Base-by-base conservation (phyloP, 2,888 invertebrate species). In the Drosophila anceps region DNA sequence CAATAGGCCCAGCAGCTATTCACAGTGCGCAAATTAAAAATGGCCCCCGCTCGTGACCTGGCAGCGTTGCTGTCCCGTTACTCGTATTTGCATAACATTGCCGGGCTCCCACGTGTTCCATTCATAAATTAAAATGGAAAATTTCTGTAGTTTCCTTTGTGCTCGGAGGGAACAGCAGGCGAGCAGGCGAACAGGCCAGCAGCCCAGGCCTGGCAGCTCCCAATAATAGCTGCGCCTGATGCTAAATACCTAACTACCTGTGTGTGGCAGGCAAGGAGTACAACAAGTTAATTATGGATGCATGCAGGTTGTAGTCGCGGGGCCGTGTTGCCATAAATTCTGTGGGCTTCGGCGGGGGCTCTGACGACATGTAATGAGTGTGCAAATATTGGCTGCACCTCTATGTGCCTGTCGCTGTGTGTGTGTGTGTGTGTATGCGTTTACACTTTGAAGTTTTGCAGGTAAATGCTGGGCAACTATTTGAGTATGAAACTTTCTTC, bases 231-330 rank as follows among this genome's bases (percentile, higher is more conserved):
- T 67, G 61, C 46, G 54, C 77, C 77, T 53, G 77, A 64, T 77
- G 77, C 73, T 78, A 80, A 78, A 78, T 67, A 72, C 81, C 72
- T 55, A 57, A 41, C 37, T 44, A 54, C 51, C 10, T 62, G 62
- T 53, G 54, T 60, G 35, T 20, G 66, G 65, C 84, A 73, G 66
- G 66, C 60, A 43, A 65, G 54, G 50, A 69, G 82, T 64, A 85
- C 88, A 89, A 89, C 85, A 88, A 85, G 84, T 90, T 89, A 90
- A 85, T 88, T 90, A 89, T 75, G 81, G 70, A 81, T 80, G 88
- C 83, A 73, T 81, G 88, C 84, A 82, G 67, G 41, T 74, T 68
- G 76, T 71, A 73, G 63, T 67, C 35, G 60, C 50, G 41, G 41
- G 33, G 24, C 54, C 53, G 73, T 59, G 18, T 37, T 65, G 60